Percentiles rank a stretch among this genome's conserved stretches.
phyloP scores from a whole-genome alignment of 2,113 vertebrate genomes.

The Sturnus vulgaris region DNA sequence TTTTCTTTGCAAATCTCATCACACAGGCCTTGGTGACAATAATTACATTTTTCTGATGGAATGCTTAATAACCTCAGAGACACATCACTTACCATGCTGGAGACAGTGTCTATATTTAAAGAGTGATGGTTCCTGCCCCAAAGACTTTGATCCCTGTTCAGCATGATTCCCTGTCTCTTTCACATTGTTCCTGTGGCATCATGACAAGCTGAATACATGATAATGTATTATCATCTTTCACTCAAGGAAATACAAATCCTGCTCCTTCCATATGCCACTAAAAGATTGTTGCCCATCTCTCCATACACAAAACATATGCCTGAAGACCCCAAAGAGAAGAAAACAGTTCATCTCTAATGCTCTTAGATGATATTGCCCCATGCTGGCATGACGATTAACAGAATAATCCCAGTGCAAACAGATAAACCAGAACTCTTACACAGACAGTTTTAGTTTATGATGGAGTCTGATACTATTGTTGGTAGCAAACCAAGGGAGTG shows the following conservation, averaged over 20 bases:
- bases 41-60: neutral
- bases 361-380: neutral
- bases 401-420: neutral
- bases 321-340: neutral
- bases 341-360: neutral
- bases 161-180: neutral
- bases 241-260: neutral
- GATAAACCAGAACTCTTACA: neutral
- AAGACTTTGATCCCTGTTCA: neutral
- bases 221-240: neutral
- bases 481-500: neutral
- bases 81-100: neutral
- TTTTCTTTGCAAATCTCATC: neutral
- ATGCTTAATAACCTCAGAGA: neutral
- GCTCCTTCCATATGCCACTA: neutral
- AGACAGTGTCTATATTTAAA: neutral
- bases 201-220: neutral
- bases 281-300: neutral
- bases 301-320: neutral
- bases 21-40: neutral
- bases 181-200: neutral
- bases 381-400: neutral
- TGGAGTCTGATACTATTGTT: neutral
- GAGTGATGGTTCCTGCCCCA: neutral
- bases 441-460: neutral